Conservation (phyloP, 1,140 invertebrate species). For the Heliothis subflexa region DNA sequence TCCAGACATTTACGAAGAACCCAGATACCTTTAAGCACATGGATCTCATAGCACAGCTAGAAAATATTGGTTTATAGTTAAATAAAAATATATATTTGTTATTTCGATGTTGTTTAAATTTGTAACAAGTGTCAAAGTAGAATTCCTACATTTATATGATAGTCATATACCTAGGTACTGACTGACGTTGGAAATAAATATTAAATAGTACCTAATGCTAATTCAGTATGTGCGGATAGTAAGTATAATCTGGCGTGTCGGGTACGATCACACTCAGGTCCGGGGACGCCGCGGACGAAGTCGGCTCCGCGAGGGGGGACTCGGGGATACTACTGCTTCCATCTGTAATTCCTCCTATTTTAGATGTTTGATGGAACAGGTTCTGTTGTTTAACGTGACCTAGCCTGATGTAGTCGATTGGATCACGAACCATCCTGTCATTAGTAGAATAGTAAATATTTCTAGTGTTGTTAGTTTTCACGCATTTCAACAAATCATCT, state of each 20-base stretch:
- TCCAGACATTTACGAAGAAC: conserved; percentile 90
- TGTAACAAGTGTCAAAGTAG: not conserved
- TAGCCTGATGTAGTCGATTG: conserved; percentile 52
- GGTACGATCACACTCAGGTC: conserved; percentile 48
- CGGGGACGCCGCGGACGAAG: conserved; percentile 29
- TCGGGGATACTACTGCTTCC: not conserved
- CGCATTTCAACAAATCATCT: conserved; percentile 45
- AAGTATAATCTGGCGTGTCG: conserved; percentile 72
- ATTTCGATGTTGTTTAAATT: conserved; percentile 1
- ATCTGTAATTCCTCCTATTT: not conserved
- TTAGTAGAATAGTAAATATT: not conserved
- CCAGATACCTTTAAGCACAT: conserved; percentile 94
- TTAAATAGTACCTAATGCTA: conserved; percentile 12
- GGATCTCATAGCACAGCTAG: conserved; percentile 93
- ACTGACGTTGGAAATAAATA: not conserved
- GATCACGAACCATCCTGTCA: conserved; percentile 50
- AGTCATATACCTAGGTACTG: too few species aligned
- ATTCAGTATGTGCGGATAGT: conserved; percentile 77
- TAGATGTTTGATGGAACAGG: not conserved
- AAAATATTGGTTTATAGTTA: conserved; percentile 87
- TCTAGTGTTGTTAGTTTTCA: conserved; percentile 10
- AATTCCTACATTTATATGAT: too few species aligned
- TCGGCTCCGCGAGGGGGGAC: conserved; percentile 26
- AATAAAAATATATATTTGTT: conserved; percentile 26
- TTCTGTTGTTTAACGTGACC: conserved; percentile 13